A percentile compares a stretch with the other conserved stretches of the same genome.
Evolutionary conservation across 1,140 invertebrate genomes (phyloP).

Genomic region (Gonioctena quinquepunctata): DNA sequence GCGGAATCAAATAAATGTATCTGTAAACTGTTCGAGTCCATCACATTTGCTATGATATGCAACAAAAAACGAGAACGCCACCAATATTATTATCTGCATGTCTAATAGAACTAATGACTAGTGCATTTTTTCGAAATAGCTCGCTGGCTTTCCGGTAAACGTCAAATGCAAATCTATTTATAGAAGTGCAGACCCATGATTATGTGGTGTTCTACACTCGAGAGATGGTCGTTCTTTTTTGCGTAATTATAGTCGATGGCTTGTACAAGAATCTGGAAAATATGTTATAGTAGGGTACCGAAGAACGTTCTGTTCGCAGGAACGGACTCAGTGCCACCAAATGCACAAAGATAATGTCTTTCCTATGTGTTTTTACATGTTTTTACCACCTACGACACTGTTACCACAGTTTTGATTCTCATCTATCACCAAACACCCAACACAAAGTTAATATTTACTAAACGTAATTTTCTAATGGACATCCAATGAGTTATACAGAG

Average conservation of each 20-base stretch:
- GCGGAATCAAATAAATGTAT: too few relatives aligned
- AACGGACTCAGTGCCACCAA: too few relatives aligned
- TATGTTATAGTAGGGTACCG: background rate
- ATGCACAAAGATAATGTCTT: too few relatives aligned
- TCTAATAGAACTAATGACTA: background rate
- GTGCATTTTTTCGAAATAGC: background rate
- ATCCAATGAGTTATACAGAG: too few relatives aligned
- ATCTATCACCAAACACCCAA: too few relatives aligned
- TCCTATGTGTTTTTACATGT: too few relatives aligned
- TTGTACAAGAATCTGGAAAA: background rate
- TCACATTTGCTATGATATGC: too few relatives aligned
- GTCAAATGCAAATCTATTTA: background rate
- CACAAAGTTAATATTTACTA: too few relatives aligned
- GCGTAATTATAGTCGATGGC: background rate
- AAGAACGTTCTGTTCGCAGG: background rate
- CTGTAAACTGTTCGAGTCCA: too few relatives aligned
- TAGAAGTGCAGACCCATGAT: background rate
- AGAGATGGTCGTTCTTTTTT: background rate
- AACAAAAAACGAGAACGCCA: background rate
- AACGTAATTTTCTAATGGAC: too few relatives aligned
- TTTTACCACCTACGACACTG: too few relatives aligned
- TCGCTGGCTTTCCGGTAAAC: background rate
- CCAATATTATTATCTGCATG: background rate
- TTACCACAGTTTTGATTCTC: too few relatives aligned
- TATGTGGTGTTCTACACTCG: background rate